Evolutionary conservation across 2,113 vertebrate genomes (phyloP), one percentile per base, ranked within the genome.

Genomic region (Mola mola): DNA sequence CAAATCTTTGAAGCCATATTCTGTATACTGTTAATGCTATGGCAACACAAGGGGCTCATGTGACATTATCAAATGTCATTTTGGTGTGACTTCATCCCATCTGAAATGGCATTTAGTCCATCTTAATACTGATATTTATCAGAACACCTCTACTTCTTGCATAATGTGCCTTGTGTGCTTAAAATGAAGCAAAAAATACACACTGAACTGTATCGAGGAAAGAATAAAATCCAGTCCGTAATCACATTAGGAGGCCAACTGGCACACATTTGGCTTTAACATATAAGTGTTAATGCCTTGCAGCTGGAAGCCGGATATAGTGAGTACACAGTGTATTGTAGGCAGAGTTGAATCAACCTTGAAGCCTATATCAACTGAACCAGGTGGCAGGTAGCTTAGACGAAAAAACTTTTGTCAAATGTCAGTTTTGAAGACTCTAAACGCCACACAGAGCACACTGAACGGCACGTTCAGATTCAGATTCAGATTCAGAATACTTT

Each of bases 51-150:
- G n/a, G n/a, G n/a, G 8, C 22, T 29, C 26, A 44, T 12, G n/a
- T 42, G 22, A 40, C 37, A 43, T 55, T 59, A 42, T 37, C 19
- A 58, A 64, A 57, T 56, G 48, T 38, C 58, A 44, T 21, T 51
- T 15, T 49, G 7, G 4, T 33, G 15, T 44, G 36, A 28, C 24
- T 34, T 51, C 16, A 50, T 36, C 47, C 34, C 10, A 42, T 60
- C 16, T 10, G 42, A 7, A n/a, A 17, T 37, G 38, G 41, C 29
- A 70, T 79, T 52, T 40, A 66, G 8, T 9, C 2, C 1, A 3
- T 16, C 16, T 20, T 48, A 41, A 17, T n/a, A 21, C 25, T 3
- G 5, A 56, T 41, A 40, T 56, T 24, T 40, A 12, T 1, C 3
- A 9, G 2, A 25, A 48, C 4, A 25, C 38, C 17, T 64, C 43